Evolutionary conservation across 2,797 vertebrate species (phyloP).

Genomic region (Phataginus tricuspis): DNA sequence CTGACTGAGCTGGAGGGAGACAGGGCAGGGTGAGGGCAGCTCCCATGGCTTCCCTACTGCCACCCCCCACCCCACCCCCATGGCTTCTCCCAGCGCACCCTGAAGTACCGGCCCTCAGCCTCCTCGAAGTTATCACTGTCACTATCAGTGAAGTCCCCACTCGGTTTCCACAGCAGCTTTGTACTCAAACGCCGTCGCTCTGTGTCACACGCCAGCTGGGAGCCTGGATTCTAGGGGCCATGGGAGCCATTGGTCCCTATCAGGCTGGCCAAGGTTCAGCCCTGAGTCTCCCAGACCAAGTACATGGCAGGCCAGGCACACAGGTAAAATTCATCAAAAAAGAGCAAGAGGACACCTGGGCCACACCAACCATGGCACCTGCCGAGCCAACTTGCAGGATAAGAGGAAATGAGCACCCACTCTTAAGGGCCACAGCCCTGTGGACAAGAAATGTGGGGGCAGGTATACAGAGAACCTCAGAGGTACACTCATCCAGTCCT

Average conservation of each 20-base stretch:
- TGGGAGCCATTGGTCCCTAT: background rate
- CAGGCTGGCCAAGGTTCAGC: background rate
- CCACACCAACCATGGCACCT: background rate
- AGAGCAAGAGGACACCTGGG: background rate
- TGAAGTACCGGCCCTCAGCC: conserved; percentile 86
- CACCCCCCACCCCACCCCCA: background rate
- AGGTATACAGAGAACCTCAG: background rate
- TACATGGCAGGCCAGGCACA: background rate
- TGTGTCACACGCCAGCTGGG: conserved; percentile 86
- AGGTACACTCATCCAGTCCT: background rate
- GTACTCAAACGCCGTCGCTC: conserved; percentile 78
- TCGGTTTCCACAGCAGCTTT: conserved; percentile 83
- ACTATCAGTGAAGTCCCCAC: conserved; percentile 88
- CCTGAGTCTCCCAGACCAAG: background rate
- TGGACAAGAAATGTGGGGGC: background rate
- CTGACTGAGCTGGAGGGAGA: conserved; percentile 87
- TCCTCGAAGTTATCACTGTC: conserved; percentile 89
- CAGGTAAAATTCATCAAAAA: background rate
- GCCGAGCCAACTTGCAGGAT: background rate
- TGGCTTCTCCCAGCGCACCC: conserved; percentile 83
- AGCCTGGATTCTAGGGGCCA: conserved; percentile 41
- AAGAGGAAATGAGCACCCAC: background rate
- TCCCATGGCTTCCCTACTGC: accelerated
- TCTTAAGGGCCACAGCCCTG: background rate
- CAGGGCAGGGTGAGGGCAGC: background rate